These are phyloP conservation scores for Ichneumoninae sp. DNA, from an alignment of 2,888 invertebrate species.

Conservation along the genomic window DNA sequence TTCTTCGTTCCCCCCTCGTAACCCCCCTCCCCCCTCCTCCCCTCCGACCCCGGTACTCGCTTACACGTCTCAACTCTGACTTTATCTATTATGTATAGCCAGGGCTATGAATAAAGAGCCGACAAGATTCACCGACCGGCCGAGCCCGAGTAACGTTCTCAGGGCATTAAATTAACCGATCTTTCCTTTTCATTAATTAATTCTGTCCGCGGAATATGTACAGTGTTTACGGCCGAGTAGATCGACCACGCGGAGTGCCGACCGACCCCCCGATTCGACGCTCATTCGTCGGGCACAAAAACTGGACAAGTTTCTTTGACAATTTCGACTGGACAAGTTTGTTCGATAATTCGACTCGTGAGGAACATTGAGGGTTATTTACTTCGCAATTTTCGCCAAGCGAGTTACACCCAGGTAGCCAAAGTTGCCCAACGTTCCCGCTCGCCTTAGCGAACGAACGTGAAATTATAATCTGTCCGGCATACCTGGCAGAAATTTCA, in stretches of 20 bases:
- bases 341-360: background rate
- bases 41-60: conserved; percentile 31
- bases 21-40: conserved; percentile 16
- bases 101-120: conserved; percentile 38
- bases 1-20: conserved; percentile 13
- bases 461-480: no score
- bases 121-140: conserved; percentile 29
- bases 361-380: background rate
- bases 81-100: conserved; percentile 60
- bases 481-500: background rate
- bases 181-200: conserved; percentile 45
- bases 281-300: background rate
- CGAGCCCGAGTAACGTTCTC: conserved; percentile 37
- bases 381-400: background rate
- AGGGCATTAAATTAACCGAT: conserved; percentile 43
- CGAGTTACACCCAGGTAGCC: background rate
- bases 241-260: background rate
- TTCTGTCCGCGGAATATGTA: conserved; percentile 11
- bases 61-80: conserved; percentile 60
- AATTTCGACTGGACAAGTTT: background rate
- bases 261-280: background rate
- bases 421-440: background rate
- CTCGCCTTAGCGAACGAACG: no score
- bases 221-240: background rate
- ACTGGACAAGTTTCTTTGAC: no score